Conservation (phyloP, 2,888 invertebrate genomes). For the Rhagonycha lutea region DNA sequence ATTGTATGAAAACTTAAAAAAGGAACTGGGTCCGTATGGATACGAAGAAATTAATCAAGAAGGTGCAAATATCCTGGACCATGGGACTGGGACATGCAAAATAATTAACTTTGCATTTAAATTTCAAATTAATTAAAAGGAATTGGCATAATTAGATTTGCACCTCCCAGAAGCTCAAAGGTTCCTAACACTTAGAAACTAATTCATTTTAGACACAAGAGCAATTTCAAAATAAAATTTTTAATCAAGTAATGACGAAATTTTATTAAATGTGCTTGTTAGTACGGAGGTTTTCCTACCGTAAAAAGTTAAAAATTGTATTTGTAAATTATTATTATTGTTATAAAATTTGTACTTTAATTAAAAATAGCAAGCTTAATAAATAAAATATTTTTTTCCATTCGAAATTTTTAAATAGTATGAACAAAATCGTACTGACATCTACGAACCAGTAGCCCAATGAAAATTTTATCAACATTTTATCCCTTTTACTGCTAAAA, state of each 20-base stretch:
- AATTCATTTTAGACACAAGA: not conserved
- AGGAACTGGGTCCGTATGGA: conserved; percentile 66
- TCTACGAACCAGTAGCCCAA: not conserved
- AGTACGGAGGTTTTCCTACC: not conserved
- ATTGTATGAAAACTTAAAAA: conserved; percentile 72
- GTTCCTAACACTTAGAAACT: not conserved
- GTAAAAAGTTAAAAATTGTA: not conserved
- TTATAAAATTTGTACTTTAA: not conserved
- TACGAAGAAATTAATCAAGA: conserved; percentile 69
- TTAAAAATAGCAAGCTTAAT: not conserved
- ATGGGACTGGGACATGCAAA: conserved; percentile 54
- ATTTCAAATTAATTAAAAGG: not conserved
- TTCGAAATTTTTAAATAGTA: conserved; percentile 15
- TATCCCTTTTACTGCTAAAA: no score
- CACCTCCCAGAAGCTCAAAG: not conserved
- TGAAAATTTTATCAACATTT: no score
- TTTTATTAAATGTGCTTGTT: not conserved
- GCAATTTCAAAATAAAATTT: not conserved
- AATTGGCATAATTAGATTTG: not conserved
- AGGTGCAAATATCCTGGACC: conserved; percentile 61
- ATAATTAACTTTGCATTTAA: not conserved
- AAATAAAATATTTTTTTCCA: not conserved
- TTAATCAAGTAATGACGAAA: not conserved
- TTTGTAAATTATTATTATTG: not conserved
- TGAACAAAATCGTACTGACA: not conserved